Evolutionary conservation across 1,140 invertebrate genomes (phyloP).

Genomic region (Luehdorfia chinensis): DNA sequence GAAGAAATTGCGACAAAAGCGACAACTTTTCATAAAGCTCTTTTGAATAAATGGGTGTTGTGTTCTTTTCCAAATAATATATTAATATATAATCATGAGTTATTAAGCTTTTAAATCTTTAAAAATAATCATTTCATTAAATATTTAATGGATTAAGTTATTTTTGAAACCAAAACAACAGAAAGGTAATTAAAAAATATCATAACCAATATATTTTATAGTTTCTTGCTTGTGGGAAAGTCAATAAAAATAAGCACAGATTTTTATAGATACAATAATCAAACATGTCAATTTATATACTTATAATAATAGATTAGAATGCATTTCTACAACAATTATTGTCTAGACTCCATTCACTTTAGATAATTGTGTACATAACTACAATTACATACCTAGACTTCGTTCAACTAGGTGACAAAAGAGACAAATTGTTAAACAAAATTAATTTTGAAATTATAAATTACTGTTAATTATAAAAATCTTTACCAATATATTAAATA

Average conservation of each 20-base stretch:
- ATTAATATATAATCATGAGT: too few relatives aligned
- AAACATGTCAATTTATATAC: conserved; percentile 6
- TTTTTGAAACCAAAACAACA: too few relatives aligned
- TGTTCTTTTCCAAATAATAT: too few relatives aligned
- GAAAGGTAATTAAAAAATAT: too few relatives aligned
- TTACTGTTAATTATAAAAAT: background rate
- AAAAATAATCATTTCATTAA: too few relatives aligned
- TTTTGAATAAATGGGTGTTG: background rate
- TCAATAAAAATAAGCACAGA: conserved; percentile 8
- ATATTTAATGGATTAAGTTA: too few relatives aligned
- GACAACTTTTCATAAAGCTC: background rate
- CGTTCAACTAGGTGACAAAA: conserved; percentile 12
- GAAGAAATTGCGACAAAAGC: conserved; percentile 7
- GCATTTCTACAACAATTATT: conserved; percentile 8
- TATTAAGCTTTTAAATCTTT: too few relatives aligned
- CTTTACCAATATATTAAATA: too few relatives aligned
- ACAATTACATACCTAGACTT: conserved; percentile 15
- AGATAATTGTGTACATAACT: conserved; percentile 5
- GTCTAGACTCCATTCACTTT: conserved; percentile 2
- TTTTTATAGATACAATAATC: conserved; percentile 8
- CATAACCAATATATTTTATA: too few relatives aligned
- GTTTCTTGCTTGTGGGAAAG: background rate
- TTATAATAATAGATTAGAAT: conserved; percentile 3
- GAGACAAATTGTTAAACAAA: conserved; percentile 15
- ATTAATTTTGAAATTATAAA: background rate